Conservation (phyloP, 2,888 invertebrate species). For the Ectemnius cavifrons region DNA sequence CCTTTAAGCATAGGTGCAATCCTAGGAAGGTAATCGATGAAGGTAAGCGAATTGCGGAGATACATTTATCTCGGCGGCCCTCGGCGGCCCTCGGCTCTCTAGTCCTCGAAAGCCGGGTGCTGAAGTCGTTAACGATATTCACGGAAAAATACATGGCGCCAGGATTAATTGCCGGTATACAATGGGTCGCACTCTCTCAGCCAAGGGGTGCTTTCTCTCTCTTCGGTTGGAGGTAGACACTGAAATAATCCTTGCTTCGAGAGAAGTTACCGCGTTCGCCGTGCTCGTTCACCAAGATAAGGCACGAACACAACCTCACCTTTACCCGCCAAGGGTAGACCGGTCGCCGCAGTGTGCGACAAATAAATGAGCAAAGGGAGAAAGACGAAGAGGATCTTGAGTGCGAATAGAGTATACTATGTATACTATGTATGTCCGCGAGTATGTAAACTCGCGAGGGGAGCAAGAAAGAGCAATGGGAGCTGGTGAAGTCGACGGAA, state of each 20-base stretch:
- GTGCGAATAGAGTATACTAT: slow-evolving; percentile 1
- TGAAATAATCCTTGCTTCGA: slow-evolving; percentile 42
- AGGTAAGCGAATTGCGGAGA: too few species aligned
- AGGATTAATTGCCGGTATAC: slow-evolving; percentile 2
- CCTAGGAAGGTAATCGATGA: too few species aligned
- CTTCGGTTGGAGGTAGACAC: slow-evolving; percentile 11
- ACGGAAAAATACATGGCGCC: background rate
- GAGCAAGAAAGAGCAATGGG: slow-evolving; percentile 6
- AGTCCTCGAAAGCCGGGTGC: too few species aligned
- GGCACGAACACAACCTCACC: slow-evolving; percentile 43
- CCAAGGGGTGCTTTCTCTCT: background rate
- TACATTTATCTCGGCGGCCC: too few species aligned
- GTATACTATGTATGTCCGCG: slow-evolving; percentile 44
- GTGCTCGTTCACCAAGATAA: slow-evolving; percentile 39
- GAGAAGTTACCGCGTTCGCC: slow-evolving; percentile 21
- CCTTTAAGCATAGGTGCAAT: too few species aligned
- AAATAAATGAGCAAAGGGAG: slow-evolving; percentile 43
- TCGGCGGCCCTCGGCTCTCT: too few species aligned
- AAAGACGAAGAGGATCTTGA: too few species aligned
- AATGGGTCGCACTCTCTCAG: background rate
- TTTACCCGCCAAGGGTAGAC: slow-evolving; percentile 44
- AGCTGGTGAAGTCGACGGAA: background rate
- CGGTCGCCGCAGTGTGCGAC: slow-evolving; percentile 33
- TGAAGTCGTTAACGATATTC: too few species aligned
- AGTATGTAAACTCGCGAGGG: slow-evolving; percentile 39